Evolutionary conservation across 1,140 invertebrate genomes (phyloP).

Genomic region (Helicoverpa armigera): DNA sequence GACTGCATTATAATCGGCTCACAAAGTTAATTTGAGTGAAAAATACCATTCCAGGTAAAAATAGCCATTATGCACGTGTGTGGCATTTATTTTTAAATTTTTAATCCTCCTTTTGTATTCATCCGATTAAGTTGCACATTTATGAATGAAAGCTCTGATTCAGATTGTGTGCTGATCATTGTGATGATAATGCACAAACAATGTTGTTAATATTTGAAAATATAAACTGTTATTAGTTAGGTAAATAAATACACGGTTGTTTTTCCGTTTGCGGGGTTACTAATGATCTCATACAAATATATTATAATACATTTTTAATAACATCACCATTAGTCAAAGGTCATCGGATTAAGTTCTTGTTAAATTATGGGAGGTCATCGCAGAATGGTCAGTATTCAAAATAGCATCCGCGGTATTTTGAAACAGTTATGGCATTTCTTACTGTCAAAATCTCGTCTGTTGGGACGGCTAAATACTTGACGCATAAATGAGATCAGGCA

Average conservation of each 20-base stretch:
- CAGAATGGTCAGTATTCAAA: not conserved
- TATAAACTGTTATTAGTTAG: not conserved
- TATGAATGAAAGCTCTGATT: no score
- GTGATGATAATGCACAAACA: no score
- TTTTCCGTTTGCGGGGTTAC: not conserved
- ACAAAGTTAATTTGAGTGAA: not conserved
- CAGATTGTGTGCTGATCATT: no score
- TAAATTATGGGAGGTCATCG: conserved; percentile 41
- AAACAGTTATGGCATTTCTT: no score
- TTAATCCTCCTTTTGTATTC: not conserved
- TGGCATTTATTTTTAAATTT: not conserved
- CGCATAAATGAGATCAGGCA: not conserved
- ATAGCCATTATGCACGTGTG: not conserved
- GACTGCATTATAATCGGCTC: conserved; percentile 21
- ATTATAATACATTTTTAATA: conserved; percentile 13
- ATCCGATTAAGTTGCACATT: no score
- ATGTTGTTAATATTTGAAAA: not conserved
- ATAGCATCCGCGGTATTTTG: no score
- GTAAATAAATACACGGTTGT: not conserved
- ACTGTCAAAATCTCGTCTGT: not conserved
- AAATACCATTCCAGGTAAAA: not conserved
- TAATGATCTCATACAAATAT: conserved; percentile 32
- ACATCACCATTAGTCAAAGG: conserved; percentile 18
- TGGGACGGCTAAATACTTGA: not conserved
- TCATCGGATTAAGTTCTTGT: conserved; percentile 24